Evolutionary conservation across 2,888 invertebrate species (phyloP).

Genomic region (Julus scandinavius): DNA sequence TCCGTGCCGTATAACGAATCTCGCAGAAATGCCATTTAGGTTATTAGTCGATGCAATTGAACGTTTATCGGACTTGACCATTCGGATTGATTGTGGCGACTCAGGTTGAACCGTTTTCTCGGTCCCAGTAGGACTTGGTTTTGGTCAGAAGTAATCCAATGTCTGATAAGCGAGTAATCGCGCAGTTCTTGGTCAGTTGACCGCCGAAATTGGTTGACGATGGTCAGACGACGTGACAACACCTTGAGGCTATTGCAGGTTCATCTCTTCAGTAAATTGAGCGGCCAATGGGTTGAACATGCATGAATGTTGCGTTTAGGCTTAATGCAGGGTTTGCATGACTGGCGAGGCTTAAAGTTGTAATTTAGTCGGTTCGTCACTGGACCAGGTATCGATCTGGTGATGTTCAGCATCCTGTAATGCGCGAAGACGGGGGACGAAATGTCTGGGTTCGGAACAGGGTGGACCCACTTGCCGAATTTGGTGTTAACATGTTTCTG

Average conservation of each 20-base stretch:
- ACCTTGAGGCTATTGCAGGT: not conserved
- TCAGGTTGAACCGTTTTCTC: too few species aligned
- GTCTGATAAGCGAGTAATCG: too few species aligned
- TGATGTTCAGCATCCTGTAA: not conserved
- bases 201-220: too few species aligned
- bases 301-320: not conserved
- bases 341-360: not conserved
- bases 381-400: not conserved
- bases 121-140: too few species aligned
- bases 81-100: not conserved
- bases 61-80: not conserved
- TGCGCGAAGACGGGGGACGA: not conserved
- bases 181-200: too few species aligned
- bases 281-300: not conserved
- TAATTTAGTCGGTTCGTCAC: not conserved
- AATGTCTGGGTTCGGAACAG: not conserved
- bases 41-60: not conserved
- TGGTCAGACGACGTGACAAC: not conserved
- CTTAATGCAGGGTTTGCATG: constrained; percentile 3
- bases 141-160: not conserved
- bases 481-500: not conserved
- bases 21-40: not conserved
- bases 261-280: not conserved
- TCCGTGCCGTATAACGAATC: not conserved
- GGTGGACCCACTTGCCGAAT: constrained; percentile 21